Evolutionary conservation across 1,140 invertebrate species (phyloP).

Genomic region (Polyergus mexicanus): DNA sequence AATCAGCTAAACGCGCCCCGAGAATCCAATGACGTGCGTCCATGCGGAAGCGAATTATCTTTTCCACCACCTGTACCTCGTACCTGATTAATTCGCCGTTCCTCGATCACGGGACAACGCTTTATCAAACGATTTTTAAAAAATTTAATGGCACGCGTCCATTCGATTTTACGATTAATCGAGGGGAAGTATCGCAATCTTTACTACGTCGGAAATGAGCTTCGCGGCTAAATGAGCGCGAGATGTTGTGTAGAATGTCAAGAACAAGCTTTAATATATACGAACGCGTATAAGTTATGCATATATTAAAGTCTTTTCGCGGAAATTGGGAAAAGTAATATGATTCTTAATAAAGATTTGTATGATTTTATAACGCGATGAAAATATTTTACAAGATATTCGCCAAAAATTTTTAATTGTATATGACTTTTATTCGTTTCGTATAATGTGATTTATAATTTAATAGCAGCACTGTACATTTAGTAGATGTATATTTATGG

Average conservation of each 20-base stretch:
- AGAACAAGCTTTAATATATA: neutral
- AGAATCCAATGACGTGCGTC: constrained; percentile 60
- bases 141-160: constrained; percentile 49
- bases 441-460: neutral
- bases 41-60: constrained; percentile 62
- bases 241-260: neutral
- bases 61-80: constrained; percentile 62
- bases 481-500: neutral
- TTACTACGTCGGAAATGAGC: constrained; percentile 38
- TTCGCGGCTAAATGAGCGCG: constrained; percentile 30
- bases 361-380: neutral
- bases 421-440: neutral
- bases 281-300: neutral
- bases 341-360: neutral
- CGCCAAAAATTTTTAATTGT: neutral
- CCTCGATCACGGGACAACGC: constrained; percentile 21
- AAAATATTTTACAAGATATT: neutral
- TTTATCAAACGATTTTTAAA: constrained; percentile 51
- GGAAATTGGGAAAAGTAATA: neutral
- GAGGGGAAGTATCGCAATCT: constrained; percentile 44
- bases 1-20: constrained; percentile 33
- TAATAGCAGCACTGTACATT: neutral
- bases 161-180: constrained; percentile 57
- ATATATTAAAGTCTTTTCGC: neutral
- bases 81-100: constrained; percentile 53